Base-by-base conservation (phyloP, 2,888 invertebrate genomes). In the Nudaria mundana region DNA sequence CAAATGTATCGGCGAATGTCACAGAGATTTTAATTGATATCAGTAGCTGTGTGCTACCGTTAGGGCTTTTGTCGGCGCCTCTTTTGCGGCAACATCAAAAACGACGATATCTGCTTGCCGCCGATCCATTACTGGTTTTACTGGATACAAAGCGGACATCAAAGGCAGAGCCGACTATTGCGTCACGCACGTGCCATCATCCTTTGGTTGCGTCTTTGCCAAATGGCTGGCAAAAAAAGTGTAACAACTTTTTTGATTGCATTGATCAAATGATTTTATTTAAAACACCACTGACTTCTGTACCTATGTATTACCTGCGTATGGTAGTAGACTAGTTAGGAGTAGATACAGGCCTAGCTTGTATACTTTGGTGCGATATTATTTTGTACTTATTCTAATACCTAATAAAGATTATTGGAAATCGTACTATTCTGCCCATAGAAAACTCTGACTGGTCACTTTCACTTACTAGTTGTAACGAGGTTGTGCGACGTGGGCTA, bases 21-120 rank as follows among this genome's bases (percentile, higher is more conserved):
- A 83, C 84, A 85, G 79, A 78, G 78, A 81, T 81, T 80, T 77
- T n/a, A 76, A 81, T 79, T 79, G 76, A 79, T 85, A 84, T 83
- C 85, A 82, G 82, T 84, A 75, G 81, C 77, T 78, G 78, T 78
- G 71, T 77, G 83, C 84, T 82, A 82, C 85, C 76, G 83, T 76
- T 62, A 56, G 53, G 66, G 69, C 66, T 77, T 81, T 84, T 84
- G 83, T 81, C 81, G 81, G 84, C 69, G 48, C 62, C 65, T 70
- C 64, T 65, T 66, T 60, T 54, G 65, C 74, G 74, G 76, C 69
- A 56, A 76, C 74, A 71, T 75, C 76, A 76, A 52, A 72, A 63
- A 63, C 71, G 73, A 71, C 70, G 68, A 70, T 5, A 67, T 71
- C 55, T 62, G 68, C 66, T 69, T 67, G 71, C 68, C 68, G 67